Evolutionary conservation across 1,140 invertebrate species (phyloP).

Genomic region (Lasioglossum baleicum): DNA sequence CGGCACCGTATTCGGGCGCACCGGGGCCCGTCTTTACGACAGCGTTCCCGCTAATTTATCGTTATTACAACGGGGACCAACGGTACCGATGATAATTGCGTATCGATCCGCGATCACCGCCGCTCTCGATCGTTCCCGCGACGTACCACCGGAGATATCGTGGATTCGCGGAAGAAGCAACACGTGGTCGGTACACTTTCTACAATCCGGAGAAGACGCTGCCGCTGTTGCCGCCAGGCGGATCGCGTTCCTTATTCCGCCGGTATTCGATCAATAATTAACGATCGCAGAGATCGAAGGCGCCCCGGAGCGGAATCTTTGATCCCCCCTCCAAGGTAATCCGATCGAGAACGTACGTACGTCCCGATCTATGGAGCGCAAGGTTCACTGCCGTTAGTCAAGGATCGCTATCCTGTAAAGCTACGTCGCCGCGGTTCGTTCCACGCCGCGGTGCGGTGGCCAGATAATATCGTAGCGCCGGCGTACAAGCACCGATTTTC

Average conservation of each 20-base stretch:
- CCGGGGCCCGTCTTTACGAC: not conserved
- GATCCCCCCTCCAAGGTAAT: conserved; percentile 23
- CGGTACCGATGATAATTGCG: conserved; percentile 27
- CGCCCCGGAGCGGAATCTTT: conserved; percentile 36
- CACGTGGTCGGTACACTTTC: conserved; percentile 24
- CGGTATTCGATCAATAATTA: conserved; percentile 48
- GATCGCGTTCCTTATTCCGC: conserved; percentile 17
- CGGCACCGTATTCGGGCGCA: not conserved
- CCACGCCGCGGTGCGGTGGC: not conserved
- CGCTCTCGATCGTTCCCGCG: not conserved
- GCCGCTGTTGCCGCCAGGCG: not conserved
- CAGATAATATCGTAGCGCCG: conserved; percentile 38
- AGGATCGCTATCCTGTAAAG: not conserved
- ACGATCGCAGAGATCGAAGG: conserved; percentile 38
- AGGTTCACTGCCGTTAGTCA: conserved; percentile 20
- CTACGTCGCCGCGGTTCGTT: conserved; percentile 1
- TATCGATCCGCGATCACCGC: conserved; percentile 27
- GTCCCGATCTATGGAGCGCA: conserved; percentile 23
- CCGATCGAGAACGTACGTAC: conserved; percentile 20
- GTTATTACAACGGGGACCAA: conserved; percentile 19
- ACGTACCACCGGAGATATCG: conserved; percentile 11
- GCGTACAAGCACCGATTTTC: conserved; percentile 25
- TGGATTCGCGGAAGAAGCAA: not conserved
- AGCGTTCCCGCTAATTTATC: conserved; percentile 8
- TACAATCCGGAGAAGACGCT: conserved; percentile 27